These are phyloP conservation scores for Bergia sp. DNA, from an alignment of 92 coral and sea anemone species.

Conservation along the genomic window DNA sequence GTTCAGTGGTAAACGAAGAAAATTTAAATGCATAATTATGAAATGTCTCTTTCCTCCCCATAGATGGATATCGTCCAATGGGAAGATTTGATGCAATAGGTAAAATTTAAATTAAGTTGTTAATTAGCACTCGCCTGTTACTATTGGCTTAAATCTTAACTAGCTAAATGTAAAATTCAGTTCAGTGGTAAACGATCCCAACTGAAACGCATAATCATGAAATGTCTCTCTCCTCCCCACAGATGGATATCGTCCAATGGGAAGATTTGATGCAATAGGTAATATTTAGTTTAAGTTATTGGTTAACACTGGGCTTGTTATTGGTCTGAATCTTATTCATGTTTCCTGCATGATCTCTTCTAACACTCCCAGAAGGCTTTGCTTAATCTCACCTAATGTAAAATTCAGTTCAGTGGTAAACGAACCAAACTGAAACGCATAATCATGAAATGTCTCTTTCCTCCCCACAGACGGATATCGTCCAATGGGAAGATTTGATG, in stretches of 20 bases:
- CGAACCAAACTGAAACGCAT: neutral
- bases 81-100: constrained; percentile 15
- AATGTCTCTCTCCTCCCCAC: neutral
- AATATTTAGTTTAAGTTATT: neutral
- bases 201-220: neutral
- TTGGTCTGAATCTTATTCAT: too few relatives aligned
- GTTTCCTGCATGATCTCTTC: too few relatives aligned
- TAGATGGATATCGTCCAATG: constrained; percentile 8
- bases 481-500: constrained; percentile 24
- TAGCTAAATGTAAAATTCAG: too few relatives aligned
- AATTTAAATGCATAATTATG: neutral
- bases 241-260: constrained; percentile 13
- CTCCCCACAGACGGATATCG: neutral
- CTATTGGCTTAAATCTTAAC: too few relatives aligned
- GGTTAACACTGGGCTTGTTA: too few relatives aligned
- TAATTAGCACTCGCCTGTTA: too few relatives aligned
- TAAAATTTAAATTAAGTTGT: neutral
- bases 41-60: neutral
- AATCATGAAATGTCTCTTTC: neutral
- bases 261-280: constrained; percentile 14
- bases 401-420: neutral
- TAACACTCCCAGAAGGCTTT: too few relatives aligned
- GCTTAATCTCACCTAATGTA: too few relatives aligned
- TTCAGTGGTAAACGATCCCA: neutral
- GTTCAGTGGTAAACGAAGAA: neutral